Percentiles rank a stretch among this genome's conserved stretches.
Conservation (phyloP, 2,888 invertebrate genomes). For the Drosophila setosimentum region DNA sequence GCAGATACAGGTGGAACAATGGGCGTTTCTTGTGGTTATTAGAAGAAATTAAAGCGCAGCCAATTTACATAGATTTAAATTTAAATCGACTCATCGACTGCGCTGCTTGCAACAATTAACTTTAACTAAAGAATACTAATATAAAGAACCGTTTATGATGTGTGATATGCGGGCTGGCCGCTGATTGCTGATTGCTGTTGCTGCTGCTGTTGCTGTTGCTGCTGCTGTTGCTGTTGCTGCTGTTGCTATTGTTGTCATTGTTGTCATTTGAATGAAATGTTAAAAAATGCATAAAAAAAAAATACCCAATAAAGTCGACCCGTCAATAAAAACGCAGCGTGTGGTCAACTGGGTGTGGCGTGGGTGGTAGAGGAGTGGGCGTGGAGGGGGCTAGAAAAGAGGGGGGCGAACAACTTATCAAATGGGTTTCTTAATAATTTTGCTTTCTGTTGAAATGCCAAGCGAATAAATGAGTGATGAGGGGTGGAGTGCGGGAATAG, state of each 20-base stretch:
- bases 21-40: constrained; percentile 31
- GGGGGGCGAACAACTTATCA: constrained; percentile 15
- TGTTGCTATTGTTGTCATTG: constrained; percentile 10
- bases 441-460: constrained; percentile 31
- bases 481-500: constrained; percentile 1
- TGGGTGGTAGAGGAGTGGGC: too few species aligned
- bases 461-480: constrained; percentile 44
- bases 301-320: constrained; percentile 38
- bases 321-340: constrained; percentile 62
- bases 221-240: background rate
- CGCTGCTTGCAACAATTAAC: constrained; percentile 12
- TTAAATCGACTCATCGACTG: constrained; percentile 25
- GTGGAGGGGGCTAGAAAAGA: background rate
- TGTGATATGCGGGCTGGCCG: constrained; percentile 70
- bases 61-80: constrained; percentile 57
- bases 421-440: constrained; percentile 64
- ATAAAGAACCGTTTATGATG: constrained; percentile 58
- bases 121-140: constrained; percentile 10
- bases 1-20: background rate
- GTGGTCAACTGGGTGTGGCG: constrained; percentile 10
- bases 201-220: constrained; percentile 16
- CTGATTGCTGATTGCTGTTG: constrained; percentile 22
- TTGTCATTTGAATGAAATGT: constrained; percentile 45
- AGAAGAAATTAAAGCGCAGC: constrained; percentile 50
- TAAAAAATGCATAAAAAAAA: constrained; percentile 41